Percentiles rank a stretch among this genome's conserved stretches.
phyloP scores from a whole-genome alignment of 2,888 invertebrate genomes.

The Melanargia galathea region DNA sequence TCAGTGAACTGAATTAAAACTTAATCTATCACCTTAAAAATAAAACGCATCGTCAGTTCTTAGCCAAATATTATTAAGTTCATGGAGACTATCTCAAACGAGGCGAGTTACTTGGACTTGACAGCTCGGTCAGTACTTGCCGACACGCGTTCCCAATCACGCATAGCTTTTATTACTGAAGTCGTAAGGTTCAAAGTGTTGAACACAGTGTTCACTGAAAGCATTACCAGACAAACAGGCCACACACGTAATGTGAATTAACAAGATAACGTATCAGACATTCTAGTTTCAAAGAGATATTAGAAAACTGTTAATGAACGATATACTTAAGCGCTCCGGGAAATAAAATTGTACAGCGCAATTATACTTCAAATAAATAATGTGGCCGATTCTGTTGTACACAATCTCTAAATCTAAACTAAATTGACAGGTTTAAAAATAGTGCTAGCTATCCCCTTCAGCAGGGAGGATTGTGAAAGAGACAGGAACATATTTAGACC shows the following conservation, averaged over 20 bases:
- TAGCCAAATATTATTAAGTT: conserved; percentile 28
- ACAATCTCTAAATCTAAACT: too few relatives aligned
- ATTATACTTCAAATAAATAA: background rate
- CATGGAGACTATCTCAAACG: conserved; percentile 27
- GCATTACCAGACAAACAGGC: conserved; percentile 35
- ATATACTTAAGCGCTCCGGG: background rate
- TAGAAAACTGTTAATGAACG: conserved; percentile 19
- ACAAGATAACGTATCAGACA: conserved; percentile 29
- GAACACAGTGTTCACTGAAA: conserved; percentile 24
- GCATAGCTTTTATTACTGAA: background rate
- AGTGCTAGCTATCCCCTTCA: too few relatives aligned
- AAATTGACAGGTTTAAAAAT: too few relatives aligned
- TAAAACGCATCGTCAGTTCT: conserved; percentile 16
- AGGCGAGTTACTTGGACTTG: conserved; percentile 27
- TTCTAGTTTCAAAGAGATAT: conserved; percentile 27
- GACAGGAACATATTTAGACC: too few relatives aligned
- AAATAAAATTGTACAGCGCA: background rate
- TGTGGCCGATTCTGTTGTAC: too few relatives aligned
- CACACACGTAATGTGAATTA: conserved; percentile 35
- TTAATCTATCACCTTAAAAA: too few relatives aligned
- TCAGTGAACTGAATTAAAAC: too few relatives aligned
- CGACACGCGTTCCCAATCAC: background rate
- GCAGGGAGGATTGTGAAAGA: too few relatives aligned
- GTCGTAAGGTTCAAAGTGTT: conserved; percentile 6
- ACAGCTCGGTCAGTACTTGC: conserved; percentile 11